Evolutionary conservation across 1,140 invertebrate species (phyloP), one percentile per base, ranked within the genome.

Genomic region (Apis laboriosa): DNA sequence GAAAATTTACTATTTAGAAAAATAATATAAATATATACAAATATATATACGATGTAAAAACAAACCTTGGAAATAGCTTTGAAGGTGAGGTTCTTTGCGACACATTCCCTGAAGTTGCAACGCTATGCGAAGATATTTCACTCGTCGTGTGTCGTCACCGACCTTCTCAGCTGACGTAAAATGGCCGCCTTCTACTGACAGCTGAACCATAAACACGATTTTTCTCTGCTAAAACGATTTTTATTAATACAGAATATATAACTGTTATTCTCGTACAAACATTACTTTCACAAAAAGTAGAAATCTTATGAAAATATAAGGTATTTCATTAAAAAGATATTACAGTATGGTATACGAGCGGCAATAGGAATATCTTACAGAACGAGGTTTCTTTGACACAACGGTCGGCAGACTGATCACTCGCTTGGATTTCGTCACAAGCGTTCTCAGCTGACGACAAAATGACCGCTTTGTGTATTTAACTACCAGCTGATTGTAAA

Each of bases 401-500:
- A 56, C 24, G 60, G 43, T 72, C 49, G 49, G 56, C 21, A 77
- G 84, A 56, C 83, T 58, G 79, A 74, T 64, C 64, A 63, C 67
- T 66, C 70, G 67, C 72, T 55, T 13, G 68, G 78, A 72, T 90
- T 90, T 90, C 90, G 89, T 90, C 86, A 90, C 80, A 73, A 68
- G 83, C 78, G 61, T 88, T 71, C 86, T 80, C 90, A 90, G 90
- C 90, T 90, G 90, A 90, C 72, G 84, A 81, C 83, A 85, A 90
- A 89, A 86, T 80, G 71, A 70, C 77, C 78, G 77, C 58, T 71
- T 49, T 43, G 77, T 43, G 66, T 55, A 66, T 84, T 79, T 61
- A 77, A 79, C 24, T 77, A 74, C 85, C 87, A 88, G 86, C 86
- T 88, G 86, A 88, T 85, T 80, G 28, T 68, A 63, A 64, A 73